Evolutionary conservation across 2,113 vertebrate genomes (phyloP).

Genomic region (Phocoena sinus): DNA sequence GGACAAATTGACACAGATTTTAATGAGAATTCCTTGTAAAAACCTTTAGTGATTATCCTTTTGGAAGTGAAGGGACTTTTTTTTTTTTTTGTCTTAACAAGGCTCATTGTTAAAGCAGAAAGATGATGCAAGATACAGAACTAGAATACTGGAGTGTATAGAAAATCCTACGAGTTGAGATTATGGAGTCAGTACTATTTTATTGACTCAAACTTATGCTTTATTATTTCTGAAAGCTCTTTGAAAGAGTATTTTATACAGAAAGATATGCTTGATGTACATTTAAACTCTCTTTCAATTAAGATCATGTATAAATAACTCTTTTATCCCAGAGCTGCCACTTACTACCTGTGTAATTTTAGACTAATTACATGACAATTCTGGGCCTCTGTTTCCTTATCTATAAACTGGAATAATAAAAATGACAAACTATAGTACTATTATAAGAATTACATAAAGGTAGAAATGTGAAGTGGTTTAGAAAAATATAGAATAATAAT

Average conservation of each 20-base stretch:
- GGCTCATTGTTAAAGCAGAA: neutral
- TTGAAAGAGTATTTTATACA: neutral
- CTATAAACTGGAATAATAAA: neutral
- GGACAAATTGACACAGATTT: neutral
- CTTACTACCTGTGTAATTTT: neutral
- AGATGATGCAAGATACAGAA: neutral
- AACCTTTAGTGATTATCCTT: neutral
- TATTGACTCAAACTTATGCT: neutral
- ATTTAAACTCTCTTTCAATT: neutral
- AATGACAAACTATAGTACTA: neutral
- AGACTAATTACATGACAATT: neutral
- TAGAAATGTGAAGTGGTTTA: neutral
- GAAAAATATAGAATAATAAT: neutral
- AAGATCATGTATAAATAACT: neutral
- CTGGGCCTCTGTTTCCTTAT: neutral
- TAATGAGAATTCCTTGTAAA: neutral
- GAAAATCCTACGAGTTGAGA: neutral
- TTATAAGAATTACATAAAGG: neutral
- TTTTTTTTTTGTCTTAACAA: neutral
- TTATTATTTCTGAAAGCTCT: neutral
- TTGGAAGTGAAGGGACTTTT: neutral
- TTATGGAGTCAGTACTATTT: neutral
- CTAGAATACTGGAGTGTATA: neutral
- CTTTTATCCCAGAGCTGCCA: accelerated
- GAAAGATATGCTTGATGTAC: neutral